Percentiles rank a stretch among this genome's conserved stretches.
Evolutionary conservation across 2,888 invertebrate species (phyloP).

Genomic region (Tiliacea aurago): DNA sequence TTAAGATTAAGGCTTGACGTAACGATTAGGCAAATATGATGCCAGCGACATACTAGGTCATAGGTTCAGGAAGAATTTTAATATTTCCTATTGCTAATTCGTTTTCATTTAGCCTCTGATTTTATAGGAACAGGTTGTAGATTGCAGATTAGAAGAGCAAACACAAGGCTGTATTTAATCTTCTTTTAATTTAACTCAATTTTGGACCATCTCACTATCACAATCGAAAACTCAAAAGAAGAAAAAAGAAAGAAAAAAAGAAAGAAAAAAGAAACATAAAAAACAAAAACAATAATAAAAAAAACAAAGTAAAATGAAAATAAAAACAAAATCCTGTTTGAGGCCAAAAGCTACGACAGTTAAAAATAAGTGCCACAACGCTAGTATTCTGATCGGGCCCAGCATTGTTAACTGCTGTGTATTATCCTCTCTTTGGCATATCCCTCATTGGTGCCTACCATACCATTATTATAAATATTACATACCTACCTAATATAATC

Average conservation of each 20-base stretch:
- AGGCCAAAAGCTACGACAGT: too few species aligned
- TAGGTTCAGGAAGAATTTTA: background rate
- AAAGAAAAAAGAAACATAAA: too few species aligned
- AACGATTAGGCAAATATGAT: background rate
- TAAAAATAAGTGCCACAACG: too few species aligned
- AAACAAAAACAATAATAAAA: too few species aligned
- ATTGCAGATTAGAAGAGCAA: background rate
- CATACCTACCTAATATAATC: background rate
- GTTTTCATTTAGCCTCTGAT: background rate
- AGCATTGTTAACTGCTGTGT: too few species aligned
- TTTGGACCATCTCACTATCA: too few species aligned
- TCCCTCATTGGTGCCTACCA: background rate
- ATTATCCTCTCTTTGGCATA: background rate
- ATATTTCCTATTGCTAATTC: background rate
- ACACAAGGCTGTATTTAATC: background rate
- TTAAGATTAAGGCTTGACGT: background rate
- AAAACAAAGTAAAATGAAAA: too few species aligned
- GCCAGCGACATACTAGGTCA: background rate
- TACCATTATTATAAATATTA: background rate
- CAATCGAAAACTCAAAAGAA: too few species aligned
- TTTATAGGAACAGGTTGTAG: background rate
- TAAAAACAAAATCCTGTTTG: too few species aligned
- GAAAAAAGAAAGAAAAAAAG: too few species aligned
- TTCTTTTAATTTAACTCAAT: background rate
- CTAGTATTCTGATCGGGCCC: too few species aligned